Conservation (phyloP, 2,113 vertebrate species). For the Gymnarchus niloticus region DNA sequence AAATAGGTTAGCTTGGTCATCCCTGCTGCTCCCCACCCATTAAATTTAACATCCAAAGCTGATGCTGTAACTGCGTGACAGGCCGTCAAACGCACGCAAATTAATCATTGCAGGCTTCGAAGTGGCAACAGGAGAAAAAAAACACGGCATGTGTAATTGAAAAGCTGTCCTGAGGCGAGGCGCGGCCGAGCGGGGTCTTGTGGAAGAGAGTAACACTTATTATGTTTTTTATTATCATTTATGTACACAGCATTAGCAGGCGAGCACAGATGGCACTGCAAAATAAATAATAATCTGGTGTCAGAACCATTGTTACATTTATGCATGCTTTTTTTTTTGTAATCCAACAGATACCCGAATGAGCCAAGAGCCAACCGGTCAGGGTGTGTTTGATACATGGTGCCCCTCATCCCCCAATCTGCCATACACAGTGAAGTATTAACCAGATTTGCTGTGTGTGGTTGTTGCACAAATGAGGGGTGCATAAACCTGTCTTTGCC, state of each 20-base stretch:
- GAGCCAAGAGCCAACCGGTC: neutral
- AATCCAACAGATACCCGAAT: neutral
- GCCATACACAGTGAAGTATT: too few relatives aligned
- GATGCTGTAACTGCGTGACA: neutral
- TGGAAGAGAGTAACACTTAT: too few relatives aligned
- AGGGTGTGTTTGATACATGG: neutral
- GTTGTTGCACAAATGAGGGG: too few relatives aligned
- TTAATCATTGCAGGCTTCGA: conserved; percentile 2
- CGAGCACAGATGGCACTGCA: neutral
- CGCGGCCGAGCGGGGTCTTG: neutral
- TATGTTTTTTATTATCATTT: too few relatives aligned
- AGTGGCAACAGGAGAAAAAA: neutral
- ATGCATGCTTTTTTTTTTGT: neutral
- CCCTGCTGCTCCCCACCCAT: neutral
- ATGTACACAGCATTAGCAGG: neutral
- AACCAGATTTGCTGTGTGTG: too few relatives aligned
- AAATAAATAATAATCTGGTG: neutral
- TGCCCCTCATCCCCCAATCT: neutral
- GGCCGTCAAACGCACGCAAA: neutral
- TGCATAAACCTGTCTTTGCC: too few relatives aligned
- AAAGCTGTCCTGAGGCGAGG: neutral
- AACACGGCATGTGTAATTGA: neutral
- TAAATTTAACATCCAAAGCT: neutral
- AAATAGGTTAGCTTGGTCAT: neutral
- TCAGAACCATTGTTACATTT: neutral